Evolutionary conservation across 1,140 invertebrate genomes (phyloP), one percentile per base, ranked within the genome.

Genomic region (Himalopsyche phryganea): DNA sequence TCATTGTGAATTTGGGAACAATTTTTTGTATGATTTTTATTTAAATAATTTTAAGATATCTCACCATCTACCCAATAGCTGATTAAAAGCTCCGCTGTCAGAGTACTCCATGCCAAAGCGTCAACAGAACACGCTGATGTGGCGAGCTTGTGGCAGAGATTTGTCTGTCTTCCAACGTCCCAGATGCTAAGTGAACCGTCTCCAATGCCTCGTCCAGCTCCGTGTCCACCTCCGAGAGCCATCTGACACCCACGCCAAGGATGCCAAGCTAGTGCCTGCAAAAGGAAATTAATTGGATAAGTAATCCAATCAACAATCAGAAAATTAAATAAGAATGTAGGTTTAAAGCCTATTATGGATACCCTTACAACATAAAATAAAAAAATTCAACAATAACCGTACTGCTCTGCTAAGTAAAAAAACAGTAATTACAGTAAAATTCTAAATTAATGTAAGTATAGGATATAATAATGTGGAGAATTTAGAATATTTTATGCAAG

Each of bases 1-100:
- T n/a, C n/a, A n/a, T n/a, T n/a, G n/a, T n/a, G n/a, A n/a, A n/a
- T n/a, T n/a, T n/a, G n/a, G n/a, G n/a, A n/a, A n/a, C n/a, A n/a
- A n/a, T n/a, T n/a, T n/a, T n/a, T n/a, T n/a, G n/a, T n/a, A n/a
- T n/a, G n/a, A n/a, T n/a, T n/a, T n/a, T n/a, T n/a, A n/a, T n/a
- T n/a, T n/a, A n/a, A n/a, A n/a, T n/a, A n/a, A n/a, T n/a, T n/a
- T n/a, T n/a, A n/a, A n/a, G 13, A 6, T 38, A 50, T n/a, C 49
- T n/a, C 15, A 63, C 61, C 49, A 6, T 63, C 50, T 0, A 63
- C 13, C 61, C 61, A 63, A 20, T 63, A 63, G 46, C 61, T 58
- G 50, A 59, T 48, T 6, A 51, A 47, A 7, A 63, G 56, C 33
- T 63, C 61, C 11, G 44, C 61, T 11, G 61, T 63, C 28, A 52